Percentiles rank a stretch among this genome's conserved stretches.
These are phyloP conservation scores for Cryptocephalus primarius DNA, from an alignment of 2,888 invertebrate genomes.

Conservation along the genomic window DNA sequence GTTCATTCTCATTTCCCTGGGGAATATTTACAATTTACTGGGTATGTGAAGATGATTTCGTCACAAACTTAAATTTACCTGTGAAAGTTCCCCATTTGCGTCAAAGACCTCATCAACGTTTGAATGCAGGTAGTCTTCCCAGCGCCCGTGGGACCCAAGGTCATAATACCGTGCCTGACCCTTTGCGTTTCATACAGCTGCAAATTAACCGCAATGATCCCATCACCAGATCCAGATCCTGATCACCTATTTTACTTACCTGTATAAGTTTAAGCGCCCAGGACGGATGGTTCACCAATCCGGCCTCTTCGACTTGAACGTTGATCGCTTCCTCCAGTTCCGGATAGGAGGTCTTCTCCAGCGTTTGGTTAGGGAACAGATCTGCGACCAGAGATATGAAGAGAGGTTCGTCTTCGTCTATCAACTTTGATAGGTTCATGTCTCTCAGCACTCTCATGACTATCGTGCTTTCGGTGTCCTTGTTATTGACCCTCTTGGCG, in stretches of 20 bases:
- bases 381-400: slow-evolving; percentile 93
- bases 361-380: slow-evolving; percentile 86
- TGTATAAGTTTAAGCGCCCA: slow-evolving; percentile 93
- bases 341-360: slow-evolving; percentile 85
- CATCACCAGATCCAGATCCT: too few relatives aligned
- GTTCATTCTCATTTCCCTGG: slow-evolving; percentile 88
- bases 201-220: slow-evolving; percentile 5
- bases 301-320: slow-evolving; percentile 68
- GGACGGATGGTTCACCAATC: slow-evolving; percentile 83
- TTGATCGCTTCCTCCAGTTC: slow-evolving; percentile 82
- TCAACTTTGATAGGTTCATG: slow-evolving; percentile 95
- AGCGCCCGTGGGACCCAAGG: slow-evolving; percentile 86
- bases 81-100: slow-evolving; percentile 74
- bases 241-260: slow-evolving; percentile 35
- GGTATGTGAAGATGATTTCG: not conserved
- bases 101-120: slow-evolving; percentile 80
- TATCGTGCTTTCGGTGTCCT: slow-evolving; percentile 89
- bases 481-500: slow-evolving; percentile 79
- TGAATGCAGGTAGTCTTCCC: slow-evolving; percentile 91
- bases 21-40: too few relatives aligned
- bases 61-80: slow-evolving; percentile 42
- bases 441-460: slow-evolving; percentile 95
- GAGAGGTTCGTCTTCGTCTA: slow-evolving; percentile 96
- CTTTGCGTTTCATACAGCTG: slow-evolving; percentile 90
- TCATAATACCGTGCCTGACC: slow-evolving; percentile 94